Percentiles rank a stretch among this genome's conserved stretches.
Conservation (phyloP, 2,113 vertebrate species). For the Natator depressus region DNA sequence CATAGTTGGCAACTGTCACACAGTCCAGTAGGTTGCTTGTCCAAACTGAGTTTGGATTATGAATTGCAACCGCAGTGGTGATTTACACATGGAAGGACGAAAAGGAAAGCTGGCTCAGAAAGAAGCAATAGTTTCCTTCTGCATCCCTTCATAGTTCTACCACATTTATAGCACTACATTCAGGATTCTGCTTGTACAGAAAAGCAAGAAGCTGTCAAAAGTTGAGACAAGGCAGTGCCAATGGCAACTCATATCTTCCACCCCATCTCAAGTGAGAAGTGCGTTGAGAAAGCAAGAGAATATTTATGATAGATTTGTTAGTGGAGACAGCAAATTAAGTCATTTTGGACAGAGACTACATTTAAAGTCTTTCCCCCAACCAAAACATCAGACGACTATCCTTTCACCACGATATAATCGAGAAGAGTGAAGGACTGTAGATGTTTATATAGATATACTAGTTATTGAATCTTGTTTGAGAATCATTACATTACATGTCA, state of each 20-base stretch:
- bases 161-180: background rate
- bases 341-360: background rate
- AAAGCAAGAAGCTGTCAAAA: background rate
- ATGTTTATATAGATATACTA: rapidly evolving
- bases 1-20: background rate
- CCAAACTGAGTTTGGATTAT: background rate
- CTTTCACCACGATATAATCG: background rate
- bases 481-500: background rate
- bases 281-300: background rate
- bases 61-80: background rate
- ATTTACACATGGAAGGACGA: background rate
- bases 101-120: background rate
- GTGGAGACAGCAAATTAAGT: background rate
- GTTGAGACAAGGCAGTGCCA: background rate
- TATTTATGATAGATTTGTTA: background rate
- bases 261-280: background rate
- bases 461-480: background rate
- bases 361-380: background rate
- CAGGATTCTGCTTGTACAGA: background rate
- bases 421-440: background rate
- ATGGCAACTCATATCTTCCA: background rate
- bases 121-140: background rate
- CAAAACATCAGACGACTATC: background rate
- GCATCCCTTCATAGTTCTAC: background rate
- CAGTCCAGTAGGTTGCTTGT: background rate